Evolutionary conservation across 2,797 vertebrate species (phyloP).

Genomic region (Vultur gryphus): DNA sequence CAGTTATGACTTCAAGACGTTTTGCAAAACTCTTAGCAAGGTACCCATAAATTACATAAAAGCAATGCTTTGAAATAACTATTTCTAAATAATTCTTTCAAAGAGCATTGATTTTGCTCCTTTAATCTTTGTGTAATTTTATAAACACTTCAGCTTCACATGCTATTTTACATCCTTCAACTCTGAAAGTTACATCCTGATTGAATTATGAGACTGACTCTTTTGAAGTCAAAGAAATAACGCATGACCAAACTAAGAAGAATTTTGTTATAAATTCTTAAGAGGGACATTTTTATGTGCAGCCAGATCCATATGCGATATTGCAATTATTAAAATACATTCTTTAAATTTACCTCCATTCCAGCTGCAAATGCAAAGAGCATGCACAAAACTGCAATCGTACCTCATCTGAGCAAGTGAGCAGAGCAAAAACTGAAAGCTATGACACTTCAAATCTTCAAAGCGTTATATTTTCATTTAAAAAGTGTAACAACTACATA

Average conservation of each 20-base stretch:
- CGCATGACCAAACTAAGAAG: rapidly evolving
- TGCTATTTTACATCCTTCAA: background rate
- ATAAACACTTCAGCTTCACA: background rate
- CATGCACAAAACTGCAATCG: background rate
- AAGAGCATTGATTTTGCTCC: background rate
- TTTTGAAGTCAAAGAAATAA: background rate
- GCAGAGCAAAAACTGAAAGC: background rate
- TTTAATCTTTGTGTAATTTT: background rate
- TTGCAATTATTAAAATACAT: background rate
- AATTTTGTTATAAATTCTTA: background rate
- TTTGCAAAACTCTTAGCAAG: background rate
- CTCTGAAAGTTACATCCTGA: background rate
- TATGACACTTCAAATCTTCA: rapidly evolving
- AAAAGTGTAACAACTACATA: background rate
- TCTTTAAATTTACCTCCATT: background rate
- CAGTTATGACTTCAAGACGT: background rate
- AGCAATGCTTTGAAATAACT: background rate
- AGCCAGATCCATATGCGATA: rapidly evolving
- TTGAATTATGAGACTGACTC: background rate
- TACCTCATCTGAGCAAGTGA: rapidly evolving
- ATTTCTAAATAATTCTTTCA: background rate
- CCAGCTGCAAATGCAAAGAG: background rate
- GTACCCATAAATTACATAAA: background rate
- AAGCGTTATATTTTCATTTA: rapidly evolving
- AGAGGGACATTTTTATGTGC: background rate